Conservation (phyloP, 1,140 invertebrate species). For the Physella acuta region DNA sequence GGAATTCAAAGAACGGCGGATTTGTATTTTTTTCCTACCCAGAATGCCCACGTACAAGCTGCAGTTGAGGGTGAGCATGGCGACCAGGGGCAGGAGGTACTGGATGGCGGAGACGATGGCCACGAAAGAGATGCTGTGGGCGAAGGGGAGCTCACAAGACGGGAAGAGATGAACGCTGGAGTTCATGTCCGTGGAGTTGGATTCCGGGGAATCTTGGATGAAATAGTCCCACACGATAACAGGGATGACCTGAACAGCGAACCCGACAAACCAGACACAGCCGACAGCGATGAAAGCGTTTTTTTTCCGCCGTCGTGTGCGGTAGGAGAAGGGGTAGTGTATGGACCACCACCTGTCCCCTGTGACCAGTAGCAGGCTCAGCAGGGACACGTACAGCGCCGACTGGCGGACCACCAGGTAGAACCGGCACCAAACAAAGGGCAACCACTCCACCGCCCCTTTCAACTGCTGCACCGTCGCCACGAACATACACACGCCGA, state of each 20-base stretch:
- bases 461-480: slow-evolving; percentile 36
- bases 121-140: slow-evolving; percentile 32
- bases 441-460: neutral
- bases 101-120: slow-evolving; percentile 38
- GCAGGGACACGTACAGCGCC: slow-evolving; percentile 44
- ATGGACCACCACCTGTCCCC: slow-evolving; percentile 53
- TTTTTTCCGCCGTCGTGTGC: slow-evolving; percentile 41
- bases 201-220: slow-evolving; percentile 8
- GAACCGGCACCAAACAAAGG: slow-evolving; percentile 30
- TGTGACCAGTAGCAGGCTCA: slow-evolving; percentile 50
- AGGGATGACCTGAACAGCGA: slow-evolving; percentile 40
- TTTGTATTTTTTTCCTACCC: slow-evolving; percentile 43
- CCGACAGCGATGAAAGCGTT: slow-evolving; percentile 38
- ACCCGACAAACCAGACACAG: slow-evolving; percentile 40
- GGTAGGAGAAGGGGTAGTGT: slow-evolving; percentile 51
- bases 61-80: slow-evolving; percentile 41
- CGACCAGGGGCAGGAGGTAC: slow-evolving; percentile 42
- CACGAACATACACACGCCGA: slow-evolving; percentile 44
- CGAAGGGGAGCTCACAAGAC: slow-evolving; percentile 35
- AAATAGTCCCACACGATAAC: slow-evolving; percentile 39
- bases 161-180: neutral
- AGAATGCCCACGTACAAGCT: slow-evolving; percentile 49
- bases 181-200: neutral
- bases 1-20: slow-evolving; percentile 43
- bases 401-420: slow-evolving; percentile 44